These are phyloP conservation scores for Thripadectes ignobilis DNA, from an alignment of 2,797 vertebrate species.

Conservation along the genomic window DNA sequence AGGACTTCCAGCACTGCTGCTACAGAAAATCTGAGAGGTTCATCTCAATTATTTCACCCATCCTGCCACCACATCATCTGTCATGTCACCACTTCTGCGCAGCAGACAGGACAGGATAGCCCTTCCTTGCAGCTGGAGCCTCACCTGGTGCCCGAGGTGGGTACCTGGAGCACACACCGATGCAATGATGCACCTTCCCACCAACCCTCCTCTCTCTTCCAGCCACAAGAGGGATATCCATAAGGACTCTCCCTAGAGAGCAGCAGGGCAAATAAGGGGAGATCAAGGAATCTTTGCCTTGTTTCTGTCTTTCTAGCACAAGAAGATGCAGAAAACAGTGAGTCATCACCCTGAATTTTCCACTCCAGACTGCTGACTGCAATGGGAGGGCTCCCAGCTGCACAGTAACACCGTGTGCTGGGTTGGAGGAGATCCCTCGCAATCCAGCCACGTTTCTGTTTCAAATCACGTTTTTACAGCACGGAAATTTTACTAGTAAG, in stretches of 20 bases:
- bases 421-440: not conserved
- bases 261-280: not conserved
- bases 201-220: not conserved
- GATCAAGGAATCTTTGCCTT: not conserved
- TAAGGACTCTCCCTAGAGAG: not conserved
- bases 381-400: not conserved
- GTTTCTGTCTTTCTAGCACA: not conserved
- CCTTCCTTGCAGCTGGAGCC: not conserved
- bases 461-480: not conserved
- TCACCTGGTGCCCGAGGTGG: not conserved
- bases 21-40: constrained; percentile 3
- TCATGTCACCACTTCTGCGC: not conserved
- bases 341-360: not conserved
- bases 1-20: constrained; percentile 4
- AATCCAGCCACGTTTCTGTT: not conserved
- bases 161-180: rapidly evolving
- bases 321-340: not conserved
- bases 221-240: not conserved
- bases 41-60: constrained; percentile 9
- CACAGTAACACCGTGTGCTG: not conserved
- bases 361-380: not conserved
- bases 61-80: not conserved
- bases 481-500: not conserved
- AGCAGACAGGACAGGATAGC: not conserved
- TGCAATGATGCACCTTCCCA: not conserved